Base-by-base conservation (phyloP, 2,797 vertebrate genomes). In the Anguilla anguilla region DNA sequence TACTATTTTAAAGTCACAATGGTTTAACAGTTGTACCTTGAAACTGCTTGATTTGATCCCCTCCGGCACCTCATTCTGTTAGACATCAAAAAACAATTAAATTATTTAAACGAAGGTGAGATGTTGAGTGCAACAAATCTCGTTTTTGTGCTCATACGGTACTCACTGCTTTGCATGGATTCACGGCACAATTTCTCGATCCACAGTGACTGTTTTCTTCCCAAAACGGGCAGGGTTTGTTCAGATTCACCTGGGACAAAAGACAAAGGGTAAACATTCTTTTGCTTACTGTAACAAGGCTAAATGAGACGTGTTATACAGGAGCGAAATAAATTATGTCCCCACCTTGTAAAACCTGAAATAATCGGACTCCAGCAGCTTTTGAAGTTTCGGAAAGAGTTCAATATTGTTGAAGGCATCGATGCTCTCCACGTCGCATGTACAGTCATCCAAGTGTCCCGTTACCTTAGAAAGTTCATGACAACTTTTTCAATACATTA, bases 291-390 rank as follows among this genome's bases (percentile, higher is more conserved):
- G 17, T 64, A 46, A 43, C 22, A 57, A 28, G n/a, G 15, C 49
- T 49, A 10, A 15, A 0, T 19, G 11, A 19, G 15, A 59, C 9
- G 39, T 64, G 55, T 43, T 15, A 43, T 9, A 64, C 17, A 61
- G 31, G 6, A 51, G 10, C 39, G 61, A 83, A 10, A 2, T 0
- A 17, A 22, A 22, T n/a, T 11, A 4, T 55, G 43, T 46, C 4
- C 74, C 61, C 93, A 98, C 98, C 97, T 98, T 97, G 91, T 98
- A 99, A 91, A 98, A 98, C 93, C 97, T 96, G 90, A 99, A 99
- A 88, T 99, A 99, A 91, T 98, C 96, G 0, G 96, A 96, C 91
- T 97, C 92, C 59, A 99, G 95, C 3, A 99, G 97, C 61, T 93
- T 90, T 82, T 97, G 96, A 53, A 99, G 94, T 90, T 96, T 96